Conservation (phyloP, 1,140 invertebrate genomes). For the Bombus superbus region DNA sequence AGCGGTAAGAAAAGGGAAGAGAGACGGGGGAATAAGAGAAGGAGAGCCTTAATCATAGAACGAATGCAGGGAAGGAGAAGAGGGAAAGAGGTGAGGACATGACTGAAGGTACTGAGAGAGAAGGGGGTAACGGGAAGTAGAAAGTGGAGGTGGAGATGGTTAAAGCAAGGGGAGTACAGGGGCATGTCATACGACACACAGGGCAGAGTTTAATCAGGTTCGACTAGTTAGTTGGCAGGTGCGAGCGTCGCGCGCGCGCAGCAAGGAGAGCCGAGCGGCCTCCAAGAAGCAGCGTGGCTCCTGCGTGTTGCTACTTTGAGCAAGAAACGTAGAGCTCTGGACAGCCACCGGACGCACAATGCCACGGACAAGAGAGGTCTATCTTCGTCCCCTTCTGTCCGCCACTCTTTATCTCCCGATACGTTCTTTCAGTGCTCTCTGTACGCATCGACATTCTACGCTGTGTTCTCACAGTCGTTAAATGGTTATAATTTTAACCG, state of each 20-base stretch:
- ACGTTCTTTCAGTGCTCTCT: constrained; percentile 19
- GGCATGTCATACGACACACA: constrained; percentile 74
- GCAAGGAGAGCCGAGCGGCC: constrained; percentile 55
- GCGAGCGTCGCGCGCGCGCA: constrained; percentile 71
- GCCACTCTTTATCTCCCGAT: constrained; percentile 40
- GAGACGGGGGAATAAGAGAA: constrained; percentile 31
- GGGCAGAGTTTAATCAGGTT: constrained; percentile 82
- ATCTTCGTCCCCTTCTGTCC: not conserved
- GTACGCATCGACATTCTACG: constrained; percentile 41
- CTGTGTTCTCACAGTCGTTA: constrained; percentile 71
- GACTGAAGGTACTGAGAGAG: constrained; percentile 2
- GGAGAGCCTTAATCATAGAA: constrained; percentile 22
- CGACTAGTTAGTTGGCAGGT: constrained; percentile 82
- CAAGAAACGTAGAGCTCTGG: constrained; percentile 57
- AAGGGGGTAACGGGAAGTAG: constrained; percentile 45
- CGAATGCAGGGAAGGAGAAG: constrained; percentile 45
- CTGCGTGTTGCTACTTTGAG: constrained; percentile 25
- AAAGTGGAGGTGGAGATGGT: constrained; percentile 42
- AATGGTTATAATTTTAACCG: constrained; percentile 69
- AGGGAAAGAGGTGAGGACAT: constrained; percentile 35
- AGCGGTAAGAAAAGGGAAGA: constrained; percentile 15
- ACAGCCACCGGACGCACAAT: constrained; percentile 60
- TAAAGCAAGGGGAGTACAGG: constrained; percentile 46
- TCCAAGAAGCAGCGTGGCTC: constrained; percentile 61
- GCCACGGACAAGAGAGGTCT: constrained; percentile 65